Conservation (phyloP, 92 coral and sea anemone genomes). For the Blastomussa wellsi region DNA sequence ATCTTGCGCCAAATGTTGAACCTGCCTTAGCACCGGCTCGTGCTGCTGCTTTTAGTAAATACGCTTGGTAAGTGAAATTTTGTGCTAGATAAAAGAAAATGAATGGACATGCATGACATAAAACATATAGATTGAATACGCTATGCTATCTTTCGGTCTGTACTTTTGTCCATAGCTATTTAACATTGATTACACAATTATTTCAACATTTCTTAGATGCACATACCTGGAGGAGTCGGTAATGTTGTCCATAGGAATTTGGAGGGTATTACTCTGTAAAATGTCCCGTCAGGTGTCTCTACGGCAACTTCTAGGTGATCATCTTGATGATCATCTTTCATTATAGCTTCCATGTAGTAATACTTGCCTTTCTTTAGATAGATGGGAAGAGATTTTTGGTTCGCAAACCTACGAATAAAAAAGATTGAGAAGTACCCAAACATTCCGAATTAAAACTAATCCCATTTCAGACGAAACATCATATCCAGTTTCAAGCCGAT, state of each 20-base stretch:
- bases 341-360: constrained; percentile 74
- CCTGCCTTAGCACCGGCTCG: constrained; percentile 60
- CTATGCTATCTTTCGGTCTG: too few relatives aligned
- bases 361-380: constrained; percentile 52
- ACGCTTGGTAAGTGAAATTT: constrained; percentile 15
- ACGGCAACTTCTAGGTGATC: constrained; percentile 72
- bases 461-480: not conserved
- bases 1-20: constrained; percentile 22
- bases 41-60: constrained; percentile 40
- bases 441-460: not conserved
- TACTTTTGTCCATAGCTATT: too few relatives aligned
- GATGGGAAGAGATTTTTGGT: constrained; percentile 64
- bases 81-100: not conserved
- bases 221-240: constrained; percentile 10
- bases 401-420: not conserved
- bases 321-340: constrained; percentile 71
- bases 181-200: too few relatives aligned
- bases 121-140: too few relatives aligned
- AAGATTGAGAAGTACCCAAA: not conserved
- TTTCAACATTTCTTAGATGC: too few relatives aligned
- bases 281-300: constrained; percentile 63
- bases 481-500: too few relatives aligned
- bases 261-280: constrained; percentile 63
- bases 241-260: constrained; percentile 59
- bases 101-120: not conserved